Evolutionary conservation across 2,113 vertebrate genomes (phyloP).

Genomic region (Nycticryphes semicollaris): DNA sequence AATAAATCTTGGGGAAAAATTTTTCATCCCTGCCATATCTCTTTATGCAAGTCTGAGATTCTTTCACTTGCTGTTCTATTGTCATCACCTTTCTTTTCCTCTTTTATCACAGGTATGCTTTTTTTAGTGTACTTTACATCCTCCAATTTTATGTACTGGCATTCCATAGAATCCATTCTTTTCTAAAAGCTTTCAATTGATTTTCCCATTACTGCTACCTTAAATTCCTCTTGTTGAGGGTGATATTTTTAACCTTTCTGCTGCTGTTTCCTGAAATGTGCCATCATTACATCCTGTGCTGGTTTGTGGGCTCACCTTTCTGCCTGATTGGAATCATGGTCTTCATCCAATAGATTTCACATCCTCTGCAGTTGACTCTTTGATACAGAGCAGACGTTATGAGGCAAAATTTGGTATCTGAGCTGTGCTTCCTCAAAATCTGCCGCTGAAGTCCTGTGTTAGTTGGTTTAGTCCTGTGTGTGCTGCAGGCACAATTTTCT

Average conservation of each 20-base stretch:
- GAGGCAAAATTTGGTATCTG: neutral
- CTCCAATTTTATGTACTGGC: neutral
- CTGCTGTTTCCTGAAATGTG: neutral
- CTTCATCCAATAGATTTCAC: neutral
- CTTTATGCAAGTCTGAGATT: neutral
- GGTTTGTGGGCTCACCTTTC: neutral
- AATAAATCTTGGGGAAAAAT: neutral
- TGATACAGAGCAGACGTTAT: neutral
- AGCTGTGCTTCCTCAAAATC: neutral
- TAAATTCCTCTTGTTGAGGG: neutral
- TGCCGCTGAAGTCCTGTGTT: neutral
- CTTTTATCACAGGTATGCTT: neutral
- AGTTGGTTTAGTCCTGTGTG: neutral
- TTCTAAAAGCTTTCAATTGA: neutral
- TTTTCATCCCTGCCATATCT: neutral
- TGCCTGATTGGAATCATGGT: neutral
- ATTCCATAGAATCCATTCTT: neutral
- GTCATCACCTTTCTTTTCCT: neutral
- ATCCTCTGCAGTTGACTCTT: neutral
- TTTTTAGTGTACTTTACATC: neutral
- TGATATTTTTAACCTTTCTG: neutral
- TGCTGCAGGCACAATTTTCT: neutral
- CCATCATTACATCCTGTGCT: neutral
- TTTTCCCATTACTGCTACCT: neutral
- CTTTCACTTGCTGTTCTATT: neutral